Evolutionary conservation across 2,888 invertebrate species (phyloP).

Genomic region (Ophion obscuratus): DNA sequence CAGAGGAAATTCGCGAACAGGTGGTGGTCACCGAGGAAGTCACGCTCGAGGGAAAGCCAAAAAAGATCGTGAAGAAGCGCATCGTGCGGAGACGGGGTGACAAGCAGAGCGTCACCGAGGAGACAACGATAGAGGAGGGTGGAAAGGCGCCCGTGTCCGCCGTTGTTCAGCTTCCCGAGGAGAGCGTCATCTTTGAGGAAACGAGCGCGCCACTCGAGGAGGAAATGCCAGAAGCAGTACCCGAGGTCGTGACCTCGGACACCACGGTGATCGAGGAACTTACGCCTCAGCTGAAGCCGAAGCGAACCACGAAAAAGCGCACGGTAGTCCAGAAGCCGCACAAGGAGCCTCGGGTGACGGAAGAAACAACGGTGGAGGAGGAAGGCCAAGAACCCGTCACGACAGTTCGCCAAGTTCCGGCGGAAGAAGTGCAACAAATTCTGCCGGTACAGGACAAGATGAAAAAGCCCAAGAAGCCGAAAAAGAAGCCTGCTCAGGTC

Average conservation of each 20-base stretch:
- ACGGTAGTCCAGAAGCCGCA: slow-evolving; percentile 80
- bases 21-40: slow-evolving; percentile 77
- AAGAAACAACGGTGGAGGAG: slow-evolving; percentile 66
- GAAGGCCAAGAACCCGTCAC: slow-evolving; percentile 59
- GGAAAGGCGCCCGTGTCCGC: slow-evolving; percentile 79
- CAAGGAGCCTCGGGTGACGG: slow-evolving; percentile 69
- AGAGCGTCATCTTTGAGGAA: slow-evolving; percentile 64
- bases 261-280: slow-evolving; percentile 64
- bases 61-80: slow-evolving; percentile 75
- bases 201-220: slow-evolving; percentile 61
- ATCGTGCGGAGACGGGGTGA: slow-evolving; percentile 78
- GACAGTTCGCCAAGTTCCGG: slow-evolving; percentile 66
- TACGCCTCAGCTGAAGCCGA: slow-evolving; percentile 74
- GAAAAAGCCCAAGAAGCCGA: slow-evolving; percentile 62
- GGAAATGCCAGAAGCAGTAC: slow-evolving; percentile 68
- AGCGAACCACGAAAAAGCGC: slow-evolving; percentile 80
- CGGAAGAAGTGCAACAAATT: slow-evolving; percentile 71
- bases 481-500: slow-evolving; percentile 61
- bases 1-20: slow-evolving; percentile 75
- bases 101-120: slow-evolving; percentile 74
- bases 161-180: slow-evolving; percentile 78
- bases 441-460: slow-evolving; percentile 38
- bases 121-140: slow-evolving; percentile 77
- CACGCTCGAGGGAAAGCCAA: slow-evolving; percentile 77
- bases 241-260: slow-evolving; percentile 60